phyloP scores from a whole-genome alignment of 1,140 invertebrate genomes.

The Aphelenchoides fujianensis region DNA sequence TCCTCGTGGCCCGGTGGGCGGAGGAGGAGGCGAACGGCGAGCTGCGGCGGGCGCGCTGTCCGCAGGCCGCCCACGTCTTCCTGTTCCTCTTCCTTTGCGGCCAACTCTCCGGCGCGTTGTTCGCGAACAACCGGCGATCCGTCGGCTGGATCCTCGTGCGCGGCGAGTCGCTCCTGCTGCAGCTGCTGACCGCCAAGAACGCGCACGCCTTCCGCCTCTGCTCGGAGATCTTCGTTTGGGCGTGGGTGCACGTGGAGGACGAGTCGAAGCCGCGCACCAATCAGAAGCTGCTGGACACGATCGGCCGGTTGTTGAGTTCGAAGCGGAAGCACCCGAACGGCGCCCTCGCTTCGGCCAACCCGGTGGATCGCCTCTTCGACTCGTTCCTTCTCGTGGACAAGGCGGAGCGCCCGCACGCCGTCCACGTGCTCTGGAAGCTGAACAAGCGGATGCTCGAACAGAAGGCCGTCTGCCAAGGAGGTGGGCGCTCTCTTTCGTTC shows the following conservation, averaged over 20 bases:
- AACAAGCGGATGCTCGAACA: background rate
- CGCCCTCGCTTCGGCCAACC: too few relatives aligned
- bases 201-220: too few relatives aligned
- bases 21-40: too few relatives aligned
- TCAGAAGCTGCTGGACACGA: background rate
- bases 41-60: too few relatives aligned
- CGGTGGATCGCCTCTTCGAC: background rate
- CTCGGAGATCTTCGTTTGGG: too few relatives aligned
- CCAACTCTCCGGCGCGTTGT: background rate
- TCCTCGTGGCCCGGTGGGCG: too few relatives aligned
- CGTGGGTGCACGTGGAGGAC: too few relatives aligned
- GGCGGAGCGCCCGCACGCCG: background rate
- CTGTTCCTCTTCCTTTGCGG: background rate
- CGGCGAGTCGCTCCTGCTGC: background rate
- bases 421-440: background rate
- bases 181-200: background rate
- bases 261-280: too few relatives aligned
- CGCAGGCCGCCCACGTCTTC: background rate
- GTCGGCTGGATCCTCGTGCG: background rate
- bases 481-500: too few relatives aligned
- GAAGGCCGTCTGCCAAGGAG: too few relatives aligned
- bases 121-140: background rate
- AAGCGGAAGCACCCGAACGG: background rate
- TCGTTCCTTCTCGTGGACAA: background rate
- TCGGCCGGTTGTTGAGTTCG: background rate